Evolutionary conservation across 2,888 invertebrate species (phyloP), one percentile per base, ranked within the genome.

Genomic region (Stegana nigrithorax): DNA sequence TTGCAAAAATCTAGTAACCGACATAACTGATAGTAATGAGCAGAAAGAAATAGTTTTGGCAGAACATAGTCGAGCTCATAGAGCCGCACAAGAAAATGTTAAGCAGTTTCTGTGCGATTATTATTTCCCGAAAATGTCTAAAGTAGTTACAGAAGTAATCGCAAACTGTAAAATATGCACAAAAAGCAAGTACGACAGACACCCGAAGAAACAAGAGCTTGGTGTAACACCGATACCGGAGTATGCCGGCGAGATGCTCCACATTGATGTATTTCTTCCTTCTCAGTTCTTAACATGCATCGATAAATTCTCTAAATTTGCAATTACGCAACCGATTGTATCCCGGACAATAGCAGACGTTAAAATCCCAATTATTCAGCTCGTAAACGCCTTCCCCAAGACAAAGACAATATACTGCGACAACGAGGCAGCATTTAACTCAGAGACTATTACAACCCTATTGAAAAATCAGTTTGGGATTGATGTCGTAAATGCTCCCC

Each of bases 41-140:
- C 42, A 42, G 47, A 19, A 26, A 4, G 61, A 45, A 21, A 61
- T 61, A 56, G 29, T 60, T 8, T 36, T 44, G 36, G 39, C 23
- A 7, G 55, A 60, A 26, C 55, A 55, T 10, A 60, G 21, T 23
- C 39, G 64, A 51, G 62, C 60, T 59, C 45, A 51, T 57, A 45
- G 64, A 14, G 50, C 53, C 39, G 14, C 53, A 26, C 60, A 57
- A 10, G 47, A 60, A 32, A 51, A 59, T 29, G 25, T 50, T 29
- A 29, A 29, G 10, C 29, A 29, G 29, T 7, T 29, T 7, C 6
- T 29, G 29, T 10, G 10, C 6, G 29, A 29, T 29, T 29, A n/a
- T n/a, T n/a, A n/a, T n/a, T n/a, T n/a, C n/a, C n/a, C n/a, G n/a
- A n/a, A 32, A 32, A 32, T n/a, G 29, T 7, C 29, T 7, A 29